A percentile compares a stretch with the other conserved stretches of the same genome.
Conservation (phyloP, 2,113 vertebrate genomes). For the Formicarius rufipectus region DNA sequence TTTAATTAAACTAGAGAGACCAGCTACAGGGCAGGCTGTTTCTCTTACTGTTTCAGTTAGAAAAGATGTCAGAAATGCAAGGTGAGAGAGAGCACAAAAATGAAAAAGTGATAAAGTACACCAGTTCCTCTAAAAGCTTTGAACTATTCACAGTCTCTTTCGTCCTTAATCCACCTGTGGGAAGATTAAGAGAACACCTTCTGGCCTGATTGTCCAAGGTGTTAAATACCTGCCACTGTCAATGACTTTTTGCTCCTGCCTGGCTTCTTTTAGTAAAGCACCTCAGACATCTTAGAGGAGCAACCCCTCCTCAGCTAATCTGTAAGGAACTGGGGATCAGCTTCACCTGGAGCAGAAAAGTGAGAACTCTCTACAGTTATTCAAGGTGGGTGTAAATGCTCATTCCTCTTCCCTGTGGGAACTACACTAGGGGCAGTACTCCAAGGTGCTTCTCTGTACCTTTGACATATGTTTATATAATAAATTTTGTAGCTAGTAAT, state of each 20-base stretch:
- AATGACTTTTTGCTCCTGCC: background rate
- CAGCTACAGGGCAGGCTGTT: background rate
- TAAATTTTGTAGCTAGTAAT: background rate
- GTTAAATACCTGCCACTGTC: background rate
- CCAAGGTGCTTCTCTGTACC: background rate
- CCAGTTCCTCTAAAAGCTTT: background rate
- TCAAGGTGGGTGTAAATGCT: background rate
- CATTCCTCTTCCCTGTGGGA: background rate
- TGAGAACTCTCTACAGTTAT: background rate
- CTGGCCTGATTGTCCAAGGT: background rate
- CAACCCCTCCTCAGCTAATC: background rate
- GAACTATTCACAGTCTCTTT: background rate
- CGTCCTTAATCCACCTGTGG: background rate
- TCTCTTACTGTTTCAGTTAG: background rate
- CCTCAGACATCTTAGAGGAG: background rate
- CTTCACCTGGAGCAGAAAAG: background rate
- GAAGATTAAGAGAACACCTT: background rate
- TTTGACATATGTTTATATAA: background rate
- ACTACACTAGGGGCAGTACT: background rate
- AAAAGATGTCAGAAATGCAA: background rate
- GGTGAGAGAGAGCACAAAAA: background rate
- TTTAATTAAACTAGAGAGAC: slow-evolving; percentile 26
- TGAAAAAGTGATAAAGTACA: background rate
- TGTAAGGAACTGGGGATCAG: background rate
- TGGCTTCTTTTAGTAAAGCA: background rate